Base-by-base conservation (phyloP, 2,888 invertebrate species). In the Eremobia ochroleuca region DNA sequence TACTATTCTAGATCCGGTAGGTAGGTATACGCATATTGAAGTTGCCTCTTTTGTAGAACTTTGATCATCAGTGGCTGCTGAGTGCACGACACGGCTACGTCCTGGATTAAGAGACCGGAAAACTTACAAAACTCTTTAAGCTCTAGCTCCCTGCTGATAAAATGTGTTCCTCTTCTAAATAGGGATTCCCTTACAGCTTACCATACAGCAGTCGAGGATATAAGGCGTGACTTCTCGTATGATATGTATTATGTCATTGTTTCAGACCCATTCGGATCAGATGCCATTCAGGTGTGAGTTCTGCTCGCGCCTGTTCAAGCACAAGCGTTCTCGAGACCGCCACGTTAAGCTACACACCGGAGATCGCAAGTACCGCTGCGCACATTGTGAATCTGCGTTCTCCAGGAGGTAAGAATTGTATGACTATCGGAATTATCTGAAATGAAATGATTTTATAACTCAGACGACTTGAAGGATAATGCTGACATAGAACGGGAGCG, bases 301-400 rank as follows among this genome's bases (percentile, higher is more conserved):
- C 96, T 99, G 99, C 96, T 98, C 98, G 79, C 98, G 99, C 83
- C 97, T 99, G 86, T 99, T 99, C 97, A 99, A 99, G 95, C 99
- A 99, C 97, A 99, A 99, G 94, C 97, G 99, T 52, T 99, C 99
- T 85, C 97, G 99, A 75, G 99, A 99, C 95, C 98, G 99, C 37
- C 99, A 99, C 96, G 98, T 99, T 90, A 99, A 99, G 94, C 97
- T 99, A 80, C 99, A 99, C 96, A 99, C 99, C 0, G 99, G 99
- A 18, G 99, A 99, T 94, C 97, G 98, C 93, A 98, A 98, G 94
- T 99, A 99, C 96, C 98, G 98, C 92, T 99, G 99, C 94, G 97
- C 98, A 21, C 98, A 98, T 92, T 99, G 99, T 95, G 98, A 99
- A 91, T 98, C 99, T 9, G 99, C 99, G 70, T 99, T 99, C 96